These are phyloP conservation scores for Cryptoblepharus egeriae DNA, from an alignment of 2,797 vertebrate species.

Conservation along the genomic window DNA sequence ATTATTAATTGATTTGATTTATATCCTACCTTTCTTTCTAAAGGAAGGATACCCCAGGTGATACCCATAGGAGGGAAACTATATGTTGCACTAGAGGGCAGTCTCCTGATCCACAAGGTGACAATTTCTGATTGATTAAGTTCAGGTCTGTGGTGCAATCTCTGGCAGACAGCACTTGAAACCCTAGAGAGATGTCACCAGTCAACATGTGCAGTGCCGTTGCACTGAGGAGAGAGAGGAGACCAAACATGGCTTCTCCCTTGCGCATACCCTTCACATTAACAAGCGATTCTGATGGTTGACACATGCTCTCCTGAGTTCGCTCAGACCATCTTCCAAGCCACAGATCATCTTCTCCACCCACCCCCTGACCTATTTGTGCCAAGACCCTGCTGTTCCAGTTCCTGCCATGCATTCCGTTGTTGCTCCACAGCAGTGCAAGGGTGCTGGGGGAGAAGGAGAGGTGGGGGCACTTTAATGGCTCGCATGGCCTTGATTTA, in stretches of 20 bases:
- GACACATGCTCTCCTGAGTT: not conserved
- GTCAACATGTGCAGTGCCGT: no score
- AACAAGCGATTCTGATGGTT: not conserved
- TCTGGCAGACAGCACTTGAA: not conserved
- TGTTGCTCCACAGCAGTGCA: slow-evolving; percentile 53
- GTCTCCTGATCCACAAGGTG: no score
- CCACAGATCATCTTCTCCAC: not conserved
- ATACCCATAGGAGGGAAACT: no score
- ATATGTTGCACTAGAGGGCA: no score
- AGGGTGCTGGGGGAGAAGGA: not conserved
- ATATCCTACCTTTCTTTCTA: no score
- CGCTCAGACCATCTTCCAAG: slow-evolving; percentile 21
- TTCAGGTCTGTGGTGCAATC: no score
- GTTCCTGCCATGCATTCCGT: slow-evolving; percentile 3
- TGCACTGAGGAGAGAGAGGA: no score
- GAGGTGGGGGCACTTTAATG: slow-evolving; percentile 68
- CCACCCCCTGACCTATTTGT: not conserved
- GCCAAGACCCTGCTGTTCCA: slow-evolving; percentile 30
- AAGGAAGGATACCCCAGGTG: no score
- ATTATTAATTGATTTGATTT: no score
- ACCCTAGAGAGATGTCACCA: not conserved
- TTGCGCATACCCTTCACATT: not conserved
- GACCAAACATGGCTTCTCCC: not conserved
- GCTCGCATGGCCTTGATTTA: slow-evolving; percentile 70
- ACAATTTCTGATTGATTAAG: no score